These are phyloP conservation scores for Coecobrya sp. DNA, from an alignment of 2,888 invertebrate species.

Conservation along the genomic window DNA sequence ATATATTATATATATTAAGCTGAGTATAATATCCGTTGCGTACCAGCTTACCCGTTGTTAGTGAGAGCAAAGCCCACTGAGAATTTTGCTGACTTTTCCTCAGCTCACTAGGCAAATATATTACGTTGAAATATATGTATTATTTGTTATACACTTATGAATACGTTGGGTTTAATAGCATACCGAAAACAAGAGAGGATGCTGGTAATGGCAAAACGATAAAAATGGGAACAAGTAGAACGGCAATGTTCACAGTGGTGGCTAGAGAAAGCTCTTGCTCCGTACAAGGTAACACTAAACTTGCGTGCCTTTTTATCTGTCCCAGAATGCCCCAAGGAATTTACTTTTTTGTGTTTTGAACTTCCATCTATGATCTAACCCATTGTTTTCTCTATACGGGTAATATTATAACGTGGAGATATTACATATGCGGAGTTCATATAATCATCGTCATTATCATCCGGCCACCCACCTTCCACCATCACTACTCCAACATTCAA, in stretches of 20 bases:
- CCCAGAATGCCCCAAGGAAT: constrained; percentile 17
- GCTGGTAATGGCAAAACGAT: not conserved
- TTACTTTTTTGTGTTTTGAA: not conserved
- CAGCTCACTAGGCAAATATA: no score
- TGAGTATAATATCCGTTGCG: not conserved
- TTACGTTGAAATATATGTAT: no score
- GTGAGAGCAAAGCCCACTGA: not conserved
- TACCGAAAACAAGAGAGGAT: not conserved
- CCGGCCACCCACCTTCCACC: not conserved
- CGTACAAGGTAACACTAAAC: no score
- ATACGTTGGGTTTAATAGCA: no score
- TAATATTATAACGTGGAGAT: not conserved
- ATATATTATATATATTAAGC: not conserved
- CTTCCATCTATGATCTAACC: not conserved
- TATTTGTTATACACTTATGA: no score
- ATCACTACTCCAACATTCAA: not conserved
- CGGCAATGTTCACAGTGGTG: not conserved
- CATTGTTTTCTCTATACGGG: not conserved
- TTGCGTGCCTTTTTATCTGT: constrained; percentile 23
- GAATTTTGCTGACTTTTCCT: not conserved
- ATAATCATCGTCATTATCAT: constrained; percentile 5
- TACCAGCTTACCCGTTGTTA: not conserved
- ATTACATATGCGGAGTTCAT: not conserved
- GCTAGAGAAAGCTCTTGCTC: not conserved
- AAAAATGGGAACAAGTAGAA: not conserved